A percentile compares a stretch with the other conserved stretches of the same genome.
phyloP scores from a whole-genome alignment of 2,797 vertebrate species.

The Spinus olivaceus region DNA sequence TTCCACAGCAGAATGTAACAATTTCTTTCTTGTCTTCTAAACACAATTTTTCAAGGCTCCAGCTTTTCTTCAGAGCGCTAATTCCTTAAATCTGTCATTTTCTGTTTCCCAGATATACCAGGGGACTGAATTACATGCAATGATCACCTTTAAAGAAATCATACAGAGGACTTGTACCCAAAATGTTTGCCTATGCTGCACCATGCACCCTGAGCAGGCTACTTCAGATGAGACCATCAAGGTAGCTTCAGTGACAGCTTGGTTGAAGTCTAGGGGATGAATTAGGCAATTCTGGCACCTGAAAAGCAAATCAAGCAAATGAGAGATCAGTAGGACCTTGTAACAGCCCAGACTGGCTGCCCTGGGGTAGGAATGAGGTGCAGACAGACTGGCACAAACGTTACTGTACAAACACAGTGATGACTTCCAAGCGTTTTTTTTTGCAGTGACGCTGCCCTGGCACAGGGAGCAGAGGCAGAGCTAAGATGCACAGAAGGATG shows the following conservation, averaged over 20 bases:
- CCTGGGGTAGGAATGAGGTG: not conserved
- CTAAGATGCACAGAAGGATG: not conserved
- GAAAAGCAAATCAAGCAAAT: not conserved
- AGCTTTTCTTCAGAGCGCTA: not conserved
- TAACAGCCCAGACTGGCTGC: not conserved
- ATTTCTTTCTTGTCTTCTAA: not conserved
- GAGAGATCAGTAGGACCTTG: not conserved
- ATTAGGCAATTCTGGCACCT: not conserved
- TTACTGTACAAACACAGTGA: not conserved
- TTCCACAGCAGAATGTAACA: not conserved
- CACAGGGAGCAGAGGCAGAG: not conserved
- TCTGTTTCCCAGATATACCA: not conserved
- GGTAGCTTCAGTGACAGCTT: not conserved
- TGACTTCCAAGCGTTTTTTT: not conserved
- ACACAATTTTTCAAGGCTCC: not conserved
- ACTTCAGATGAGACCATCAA: not conserved
- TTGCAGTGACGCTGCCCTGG: not conserved
- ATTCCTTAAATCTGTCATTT: not conserved
- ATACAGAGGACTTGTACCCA: not conserved
- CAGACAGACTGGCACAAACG: not conserved
- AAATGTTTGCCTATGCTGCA: not conserved
- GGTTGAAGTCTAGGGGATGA: not conserved
- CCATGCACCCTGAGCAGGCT: not conserved
- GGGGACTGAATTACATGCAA: not conserved
- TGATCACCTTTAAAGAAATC: not conserved